Evolutionary conservation across 2,797 vertebrate genomes (phyloP), one percentile per base, ranked within the genome.

Genomic region (Rhabdophis nuchalis): DNA sequence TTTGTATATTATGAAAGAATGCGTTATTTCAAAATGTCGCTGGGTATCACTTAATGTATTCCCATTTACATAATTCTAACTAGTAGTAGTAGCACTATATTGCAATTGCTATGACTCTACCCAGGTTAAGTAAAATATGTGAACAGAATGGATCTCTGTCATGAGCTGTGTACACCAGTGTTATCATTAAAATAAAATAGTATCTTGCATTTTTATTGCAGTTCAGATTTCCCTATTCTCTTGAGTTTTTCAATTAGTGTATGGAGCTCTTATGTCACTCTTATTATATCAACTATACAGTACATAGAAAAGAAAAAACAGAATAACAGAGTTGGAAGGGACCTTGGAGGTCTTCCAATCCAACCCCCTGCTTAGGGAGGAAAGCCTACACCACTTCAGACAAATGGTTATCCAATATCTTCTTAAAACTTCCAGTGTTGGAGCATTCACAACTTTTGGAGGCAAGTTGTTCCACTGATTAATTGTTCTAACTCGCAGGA

Each of bases 61-160:
- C 5, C 56, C 23, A 85, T 92, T 92, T 85, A 85, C 64, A 58
- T 88, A 61, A 82, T 90, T 54, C 53, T 90, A 86, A 54, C 46
- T 41, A 4, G 1, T 32, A 54, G 41, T 32, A 41, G 41, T 18
- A 92, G n/a, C 87, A 68, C 18, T 77, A 18, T 41, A 41, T 9
- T 41, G 20, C 36, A 87, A 90, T 23, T 60, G 72, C 29, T 27
- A 16, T n/a, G 36, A 64, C 88, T 92, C 89, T n/a, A 92, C 87
- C 10, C 72, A 82, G 72, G 20, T 92, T 90, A 92, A 87, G 64
- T 41, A 77, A 87, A 53, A 87, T 92, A 64, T 77, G 9, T 23
- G 9, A 25, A 82, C 20, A 82, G 8, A 41, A 41, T 46, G 72
- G 36, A 82, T 82, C 64, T 77, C 18, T 60, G 61, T 29, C 85